Evolutionary conservation across 2,797 vertebrate species (phyloP), one percentile per base, ranked within the genome.

Genomic region (Hypotaenidia philippensis): DNA sequence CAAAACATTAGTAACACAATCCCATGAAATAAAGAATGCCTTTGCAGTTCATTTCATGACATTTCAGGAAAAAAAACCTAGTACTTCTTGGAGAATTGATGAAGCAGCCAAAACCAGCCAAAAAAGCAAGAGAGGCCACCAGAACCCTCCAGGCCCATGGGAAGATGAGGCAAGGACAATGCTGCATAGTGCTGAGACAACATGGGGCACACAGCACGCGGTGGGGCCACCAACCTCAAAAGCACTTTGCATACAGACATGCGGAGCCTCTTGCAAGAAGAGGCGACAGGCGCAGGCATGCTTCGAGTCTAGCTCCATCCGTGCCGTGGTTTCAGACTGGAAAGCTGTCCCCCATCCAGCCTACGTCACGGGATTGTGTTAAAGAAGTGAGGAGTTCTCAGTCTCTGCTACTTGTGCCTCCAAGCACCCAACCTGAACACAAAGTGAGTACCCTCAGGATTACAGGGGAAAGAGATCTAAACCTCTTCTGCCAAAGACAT

Each of bases 281-380:
- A 45, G 36, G 53, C 10, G 57, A 25, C 14, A 18, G 0, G 0
- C 2, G 1, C 3, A 5, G 11, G 15, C 1, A 1, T 2, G 19
- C 26, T 26, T 29, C 11, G 2, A 32, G 26, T 8, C 69, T 8
- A 11, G 1, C 47, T 18, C 3, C 5, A 22, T 13, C 41, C 23
- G 0, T 31, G 2, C 1, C 3, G 22, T 1, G 9, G 36, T 68
- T 44, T 8, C 29, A 13, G 22, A 31, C 0, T 18, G 31, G 29
- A 80, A 36, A 15, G 47, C 57, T 29, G 34, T 16, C 44, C 55
- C 14, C 23, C 68, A 26, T 25, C 32, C 57, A 44, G 44, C 47
- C 84, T 12, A 15, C 0, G 1, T 16, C 76, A 44, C 5, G 1
- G 31, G 29, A 6, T 7, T n/a, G 27, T 53, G 61, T 45, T 31